Conservation (phyloP, 1,140 invertebrate genomes). For the Drosophila gunungcola region DNA sequence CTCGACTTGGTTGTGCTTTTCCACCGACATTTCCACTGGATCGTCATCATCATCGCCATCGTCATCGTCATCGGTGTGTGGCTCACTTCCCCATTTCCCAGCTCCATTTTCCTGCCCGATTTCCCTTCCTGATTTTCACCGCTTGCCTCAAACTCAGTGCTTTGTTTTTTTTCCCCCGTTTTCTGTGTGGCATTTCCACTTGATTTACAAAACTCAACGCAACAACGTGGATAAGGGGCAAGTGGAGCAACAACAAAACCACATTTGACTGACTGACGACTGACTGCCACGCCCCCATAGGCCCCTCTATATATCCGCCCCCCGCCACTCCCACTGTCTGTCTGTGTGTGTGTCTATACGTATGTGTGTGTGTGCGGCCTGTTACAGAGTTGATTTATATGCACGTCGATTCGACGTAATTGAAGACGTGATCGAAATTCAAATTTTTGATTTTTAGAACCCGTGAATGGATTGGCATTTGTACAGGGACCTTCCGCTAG, state of each 20-base stretch:
- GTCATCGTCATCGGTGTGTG: constrained; percentile 9
- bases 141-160: constrained; percentile 4
- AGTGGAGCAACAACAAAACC: constrained; percentile 62
- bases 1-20: constrained; percentile 62
- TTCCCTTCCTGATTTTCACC: constrained; percentile 1
- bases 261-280: constrained; percentile 75
- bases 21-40: constrained; percentile 25
- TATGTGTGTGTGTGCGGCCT: constrained; percentile 29
- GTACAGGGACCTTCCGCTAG: constrained; percentile 19
- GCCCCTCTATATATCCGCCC: not conserved
- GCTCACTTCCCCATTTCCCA: constrained; percentile 18
- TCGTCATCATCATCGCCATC: constrained; percentile 37
- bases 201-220: constrained; percentile 80
- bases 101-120: not conserved
- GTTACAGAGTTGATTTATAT: constrained; percentile 79
- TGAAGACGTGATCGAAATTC: constrained; percentile 83
- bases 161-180: constrained; percentile 13
- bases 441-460: constrained; percentile 79
- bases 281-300: constrained; percentile 39
- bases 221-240: constrained; percentile 47
- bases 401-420: constrained; percentile 83
- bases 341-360: not conserved
- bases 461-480: constrained; percentile 64
- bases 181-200: constrained; percentile 71
- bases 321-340: constrained; percentile 1